Evolutionary conservation across 2,888 invertebrate species (phyloP), one percentile per base, ranked within the genome.

Genomic region (Epistrophella euchroma): DNA sequence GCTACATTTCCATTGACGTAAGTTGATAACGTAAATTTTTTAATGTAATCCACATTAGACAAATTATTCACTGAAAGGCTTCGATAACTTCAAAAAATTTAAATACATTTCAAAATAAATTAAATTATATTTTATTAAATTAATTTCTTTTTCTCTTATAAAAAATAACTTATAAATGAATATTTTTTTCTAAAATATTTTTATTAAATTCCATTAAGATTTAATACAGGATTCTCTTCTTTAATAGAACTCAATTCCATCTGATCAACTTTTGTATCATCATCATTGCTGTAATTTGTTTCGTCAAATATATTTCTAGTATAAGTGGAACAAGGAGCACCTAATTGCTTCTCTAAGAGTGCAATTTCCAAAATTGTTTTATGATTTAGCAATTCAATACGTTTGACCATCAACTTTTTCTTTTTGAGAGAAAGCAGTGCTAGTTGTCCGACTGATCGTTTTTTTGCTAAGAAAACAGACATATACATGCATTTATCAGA

Each of bases 381-480:
- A 17, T 45, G 28, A 47, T 64, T 64, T 0, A 64, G 25, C 11
- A 64, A 5, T 64, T 64, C 64, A 37, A 45, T 17, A n/a, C 32
- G 64, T 28, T 45, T 45, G 1, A 32, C 4, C 45, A 64, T 64
- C 0, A 64, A 17, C 6, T 64, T 45, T 64, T 64, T 28, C 28
- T 45, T 64, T 45, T 64, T 45, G 6, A 45, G 78, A 91, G 91
- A 32, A 91, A 91, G 66, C 87, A 22, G 13, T 40, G 56, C 32
- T 17, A 11, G 6, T 17, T 32, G 58, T 3, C 32, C 32, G 4
- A 17, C n/a, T 2, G 19, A 37, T 37, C 37, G 17, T 13, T 58
- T 37, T 35, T 56, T 56, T 11, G 17, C 56, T 56, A 56, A 28
- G 2, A 55, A 6, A n/a, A 25, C 4, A n/a, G n/a, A 55, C 10